These are phyloP conservation scores for Laterallus jamaicensis DNA, from an alignment of 2,113 vertebrate genomes.

Conservation along the genomic window DNA sequence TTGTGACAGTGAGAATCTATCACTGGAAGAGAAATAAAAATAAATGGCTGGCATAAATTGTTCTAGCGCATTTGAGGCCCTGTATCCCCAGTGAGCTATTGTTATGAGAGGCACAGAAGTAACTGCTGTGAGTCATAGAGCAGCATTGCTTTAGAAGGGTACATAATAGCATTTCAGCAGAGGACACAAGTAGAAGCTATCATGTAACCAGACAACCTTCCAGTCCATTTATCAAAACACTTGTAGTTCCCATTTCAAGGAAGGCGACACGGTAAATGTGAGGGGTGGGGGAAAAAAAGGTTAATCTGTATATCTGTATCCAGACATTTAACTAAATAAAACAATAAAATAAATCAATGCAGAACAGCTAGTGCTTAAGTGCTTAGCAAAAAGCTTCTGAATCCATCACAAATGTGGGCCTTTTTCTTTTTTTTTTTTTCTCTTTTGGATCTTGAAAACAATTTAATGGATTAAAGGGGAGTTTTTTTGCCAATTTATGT, in stretches of 20 bases:
- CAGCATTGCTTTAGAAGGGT: conserved; percentile 11
- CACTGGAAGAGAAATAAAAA: conserved; percentile 45
- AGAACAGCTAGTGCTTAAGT: background rate
- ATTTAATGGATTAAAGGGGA: conserved; percentile 21
- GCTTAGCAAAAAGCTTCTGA: conserved; percentile 27
- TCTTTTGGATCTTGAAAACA: background rate
- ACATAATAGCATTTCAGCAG: conserved; percentile 35
- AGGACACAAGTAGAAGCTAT: conserved; percentile 27
- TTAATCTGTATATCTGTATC: conserved; percentile 49
- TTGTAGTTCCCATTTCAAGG: conserved; percentile 52
- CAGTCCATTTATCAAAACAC: conserved; percentile 65
- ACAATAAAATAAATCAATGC: conserved; percentile 45
- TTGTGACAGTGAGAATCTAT: conserved; percentile 18
- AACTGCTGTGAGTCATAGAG: conserved; percentile 45
- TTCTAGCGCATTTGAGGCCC: background rate
- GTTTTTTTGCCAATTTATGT: background rate
- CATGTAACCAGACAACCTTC: conserved; percentile 69
- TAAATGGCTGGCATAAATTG: conserved; percentile 48
- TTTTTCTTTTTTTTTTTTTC: background rate
- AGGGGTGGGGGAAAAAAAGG: background rate
- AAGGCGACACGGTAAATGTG: conserved; percentile 68
- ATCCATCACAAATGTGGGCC: background rate
- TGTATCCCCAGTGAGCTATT: conserved; percentile 32
- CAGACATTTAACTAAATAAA: conserved; percentile 59
- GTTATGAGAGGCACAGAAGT: conserved; percentile 27